Evolutionary conservation across 2,888 invertebrate genomes (phyloP), one percentile per base, ranked within the genome.

Genomic region (Zeuzera pyrina): DNA sequence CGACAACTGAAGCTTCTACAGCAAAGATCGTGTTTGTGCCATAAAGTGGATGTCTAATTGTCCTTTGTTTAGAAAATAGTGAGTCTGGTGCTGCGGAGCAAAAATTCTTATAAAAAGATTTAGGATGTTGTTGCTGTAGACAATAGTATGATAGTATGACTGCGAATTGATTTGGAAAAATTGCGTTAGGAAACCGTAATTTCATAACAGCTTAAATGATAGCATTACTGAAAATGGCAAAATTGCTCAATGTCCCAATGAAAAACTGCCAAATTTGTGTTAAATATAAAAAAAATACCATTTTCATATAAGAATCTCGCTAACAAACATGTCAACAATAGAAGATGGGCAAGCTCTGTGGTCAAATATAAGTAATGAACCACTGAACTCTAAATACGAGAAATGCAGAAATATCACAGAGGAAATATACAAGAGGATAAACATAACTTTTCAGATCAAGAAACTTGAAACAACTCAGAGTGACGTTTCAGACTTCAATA

Each of bases 371-470:
- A 32, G 46, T 1, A 59, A 46, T 10, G 66, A 71, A 35, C 55
- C 51, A 5, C 43, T 69, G 6, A 57, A 70, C 39, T 61, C 74
- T 0, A 81, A 71, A 42, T 74, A 81, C 29, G 81, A 83, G 35
- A 83, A 83, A 58, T 83, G 81, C 55, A 61, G 73, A 2, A 72
- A 81, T 49, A 83, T 83, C 5, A 74, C 81, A 0, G 81, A 81
- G 34, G 83, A 83, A 42, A 83, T 83, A 43, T 83, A 83, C 45
- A 83, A 83, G 37, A 67, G 83, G 45, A 83, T 83, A 38, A 69
- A 83, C 47, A 76, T 83, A 36, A 83, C 81, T 3, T 81, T 83
- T 61, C 67, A 79, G 58, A 79, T 81, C 7, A 83, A 81, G 43
- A 72, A 79, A 43, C 43, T 77, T 24, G 78, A 76, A 38, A 54